Conservation (phyloP, 2,888 invertebrate species). For the Eumacrocentrus americanus region DNA sequence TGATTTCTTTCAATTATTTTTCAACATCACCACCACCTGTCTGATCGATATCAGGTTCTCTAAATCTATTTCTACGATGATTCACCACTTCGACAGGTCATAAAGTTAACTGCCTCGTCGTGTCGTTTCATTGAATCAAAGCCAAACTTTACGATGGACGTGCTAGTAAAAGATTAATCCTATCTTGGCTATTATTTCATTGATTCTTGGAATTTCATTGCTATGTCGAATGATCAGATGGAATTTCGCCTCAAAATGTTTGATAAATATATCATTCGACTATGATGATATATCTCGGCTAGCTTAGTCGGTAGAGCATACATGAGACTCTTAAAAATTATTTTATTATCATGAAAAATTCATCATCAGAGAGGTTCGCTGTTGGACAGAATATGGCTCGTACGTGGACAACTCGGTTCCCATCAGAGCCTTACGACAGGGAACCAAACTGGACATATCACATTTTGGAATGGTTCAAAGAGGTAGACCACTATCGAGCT, state of each 20-base stretch:
- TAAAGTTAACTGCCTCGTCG: background rate
- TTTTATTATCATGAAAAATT: no score
- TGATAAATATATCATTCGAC: no score
- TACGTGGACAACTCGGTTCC: constrained; percentile 79
- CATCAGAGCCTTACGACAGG: constrained; percentile 67
- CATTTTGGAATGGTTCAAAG: constrained; percentile 82
- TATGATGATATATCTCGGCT: no score
- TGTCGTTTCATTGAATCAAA: background rate
- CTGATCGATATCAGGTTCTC: no score
- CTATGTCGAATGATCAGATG: no score
- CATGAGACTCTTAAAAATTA: no score
- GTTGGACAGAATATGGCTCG: constrained; percentile 88
- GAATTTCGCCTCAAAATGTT: no score
- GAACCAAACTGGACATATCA: constrained; percentile 77
- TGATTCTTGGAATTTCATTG: no score
- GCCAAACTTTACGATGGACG: background rate
- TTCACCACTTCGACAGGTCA: background rate
- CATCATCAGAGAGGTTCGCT: constrained; percentile 72
- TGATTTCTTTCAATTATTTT: background rate
- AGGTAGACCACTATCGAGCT: constrained; percentile 69
- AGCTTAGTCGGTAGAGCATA: no score
- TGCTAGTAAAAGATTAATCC: background rate
- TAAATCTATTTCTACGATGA: no score
- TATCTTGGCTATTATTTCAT: no score
- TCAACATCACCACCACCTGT: no score